Base-by-base conservation (phyloP, 92 coral and sea anemone species). In the Umimayanthus chanpuru region DNA sequence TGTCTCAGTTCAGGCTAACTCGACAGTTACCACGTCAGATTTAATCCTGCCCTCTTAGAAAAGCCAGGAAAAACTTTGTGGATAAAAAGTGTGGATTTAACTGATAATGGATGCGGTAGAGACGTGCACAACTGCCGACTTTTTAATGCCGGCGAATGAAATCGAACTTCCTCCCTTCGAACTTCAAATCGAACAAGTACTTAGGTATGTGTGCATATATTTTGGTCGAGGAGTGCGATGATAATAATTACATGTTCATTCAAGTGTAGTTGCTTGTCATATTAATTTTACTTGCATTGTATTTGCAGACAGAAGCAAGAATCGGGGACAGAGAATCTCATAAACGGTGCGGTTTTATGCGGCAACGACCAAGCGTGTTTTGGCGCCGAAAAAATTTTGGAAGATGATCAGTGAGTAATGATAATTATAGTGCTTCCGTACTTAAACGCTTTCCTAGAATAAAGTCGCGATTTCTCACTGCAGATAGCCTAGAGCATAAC, bases 121-220 rank as follows among this genome's bases (percentile, higher is more conserved):
- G 40, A 28, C 64, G 12, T 83, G 78, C 67, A 83, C 87, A 28
- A 83, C 87, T 3, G 87, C 87, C 44, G 87, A 83, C 87, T 83
- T 83, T 47, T 70, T 83, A 83, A 83, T 53, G 66, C 87, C 87
- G 15, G 87, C 87, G 6, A 83, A 83, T 56, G 87, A 83, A 83
- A 68, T 41, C 44, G 87, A 83, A 68, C 87, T 83, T 44, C 87
- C 87, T 68, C 87, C 87, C 16, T 83, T 83, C 67, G 87, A 83
- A 68, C 78, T 83, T 41, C 87, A 83, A 28, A 83, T 83, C 87
- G 87, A 83, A n/a, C 87, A 71, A 83, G 87, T 83, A 83, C 87
- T 83, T 83, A 70, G 87, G 87, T 83, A 83, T 83, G 87, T 83
- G 79, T 81, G 78, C 87, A 47, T 70, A 70, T 83, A 47, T 40